Conservation (phyloP, 2,888 invertebrate species). For the Emmelina monodactyla region DNA sequence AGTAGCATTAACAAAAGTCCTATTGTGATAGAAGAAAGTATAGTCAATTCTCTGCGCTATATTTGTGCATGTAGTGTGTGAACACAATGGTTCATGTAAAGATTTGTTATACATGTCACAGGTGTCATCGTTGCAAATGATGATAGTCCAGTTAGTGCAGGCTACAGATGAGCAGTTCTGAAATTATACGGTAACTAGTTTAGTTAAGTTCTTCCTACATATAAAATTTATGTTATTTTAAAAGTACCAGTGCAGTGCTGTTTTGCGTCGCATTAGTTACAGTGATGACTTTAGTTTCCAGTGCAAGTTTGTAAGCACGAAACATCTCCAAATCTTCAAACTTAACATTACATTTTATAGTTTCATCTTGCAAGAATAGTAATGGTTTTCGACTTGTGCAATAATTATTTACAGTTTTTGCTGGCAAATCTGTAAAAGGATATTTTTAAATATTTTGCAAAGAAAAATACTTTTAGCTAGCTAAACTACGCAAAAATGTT, state of each 20-base stretch:
- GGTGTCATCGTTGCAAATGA: slow-evolving; percentile 24
- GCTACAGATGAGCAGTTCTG: slow-evolving; percentile 46
- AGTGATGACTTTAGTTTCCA: slow-evolving; percentile 34
- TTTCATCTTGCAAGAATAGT: slow-evolving; percentile 35
- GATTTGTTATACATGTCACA: slow-evolving; percentile 35
- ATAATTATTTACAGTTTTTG: slow-evolving; percentile 32
- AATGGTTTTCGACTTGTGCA: slow-evolving; percentile 35
- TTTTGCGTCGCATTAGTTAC: slow-evolving; percentile 29
- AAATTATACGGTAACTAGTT: slow-evolving; percentile 18
- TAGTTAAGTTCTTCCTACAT: background rate
- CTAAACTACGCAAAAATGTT: slow-evolving; percentile 4
- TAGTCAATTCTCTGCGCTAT: slow-evolving; percentile 39
- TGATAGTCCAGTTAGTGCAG: slow-evolving; percentile 42
- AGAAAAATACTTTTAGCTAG: slow-evolving; percentile 3
- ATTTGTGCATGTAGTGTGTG: slow-evolving; percentile 32
- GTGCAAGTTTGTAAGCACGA: slow-evolving; percentile 28
- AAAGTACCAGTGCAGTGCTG: slow-evolving; percentile 35
- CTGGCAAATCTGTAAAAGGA: slow-evolving; percentile 39
- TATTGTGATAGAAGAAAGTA: slow-evolving; percentile 34
- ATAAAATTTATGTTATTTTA: slow-evolving; percentile 2
- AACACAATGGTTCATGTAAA: slow-evolving; percentile 35
- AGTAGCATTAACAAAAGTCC: slow-evolving; percentile 36
- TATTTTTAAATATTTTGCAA: slow-evolving; percentile 1
- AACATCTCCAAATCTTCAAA: slow-evolving; percentile 45
- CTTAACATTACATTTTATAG: slow-evolving; percentile 34